phyloP scores from a whole-genome alignment of 2,888 invertebrate genomes.

The Polydrusus pterygomalis region DNA sequence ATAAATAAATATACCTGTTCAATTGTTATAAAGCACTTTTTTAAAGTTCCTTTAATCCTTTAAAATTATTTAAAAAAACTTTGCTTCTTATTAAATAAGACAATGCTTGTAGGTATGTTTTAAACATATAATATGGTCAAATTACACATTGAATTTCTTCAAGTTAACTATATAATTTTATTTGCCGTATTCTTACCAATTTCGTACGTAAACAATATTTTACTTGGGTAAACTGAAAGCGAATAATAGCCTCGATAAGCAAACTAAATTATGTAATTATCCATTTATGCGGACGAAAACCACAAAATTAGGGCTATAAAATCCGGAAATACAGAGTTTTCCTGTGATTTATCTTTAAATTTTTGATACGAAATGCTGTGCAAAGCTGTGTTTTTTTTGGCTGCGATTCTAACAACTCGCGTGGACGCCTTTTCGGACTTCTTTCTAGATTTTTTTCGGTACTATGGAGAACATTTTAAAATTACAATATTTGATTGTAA shows the following conservation, averaged over 20 bases:
- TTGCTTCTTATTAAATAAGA: too few species aligned
- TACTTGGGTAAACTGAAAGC: neutral
- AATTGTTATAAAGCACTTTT: neutral
- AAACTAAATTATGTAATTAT: neutral
- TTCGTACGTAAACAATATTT: slow-evolving; percentile 7
- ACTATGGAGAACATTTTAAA: slow-evolving; percentile 29
- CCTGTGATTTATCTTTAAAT: neutral
- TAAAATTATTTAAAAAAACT: too few species aligned
- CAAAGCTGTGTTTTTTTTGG: neutral
- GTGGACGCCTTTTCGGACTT: neutral
- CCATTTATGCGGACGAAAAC: neutral
- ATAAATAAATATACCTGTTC: slow-evolving; percentile 4
- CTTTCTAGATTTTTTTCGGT: slow-evolving; percentile 43
- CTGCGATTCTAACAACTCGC: neutral
- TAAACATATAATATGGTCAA: neutral
- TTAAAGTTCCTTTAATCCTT: neutral
- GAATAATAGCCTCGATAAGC: neutral
- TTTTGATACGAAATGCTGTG: slow-evolving; percentile 9
- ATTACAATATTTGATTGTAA: slow-evolving; percentile 35
- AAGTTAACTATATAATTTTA: slow-evolving; percentile 10
- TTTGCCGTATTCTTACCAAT: neutral
- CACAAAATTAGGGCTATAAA: slow-evolving; percentile 6
- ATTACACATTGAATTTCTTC: neutral
- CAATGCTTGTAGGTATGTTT: too few species aligned
- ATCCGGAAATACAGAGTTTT: neutral